Percentiles rank a stretch among this genome's conserved stretches.
These are phyloP conservation scores for Leptarthrus brevirostris DNA, from an alignment of 2,888 invertebrate species.

Conservation along the genomic window DNA sequence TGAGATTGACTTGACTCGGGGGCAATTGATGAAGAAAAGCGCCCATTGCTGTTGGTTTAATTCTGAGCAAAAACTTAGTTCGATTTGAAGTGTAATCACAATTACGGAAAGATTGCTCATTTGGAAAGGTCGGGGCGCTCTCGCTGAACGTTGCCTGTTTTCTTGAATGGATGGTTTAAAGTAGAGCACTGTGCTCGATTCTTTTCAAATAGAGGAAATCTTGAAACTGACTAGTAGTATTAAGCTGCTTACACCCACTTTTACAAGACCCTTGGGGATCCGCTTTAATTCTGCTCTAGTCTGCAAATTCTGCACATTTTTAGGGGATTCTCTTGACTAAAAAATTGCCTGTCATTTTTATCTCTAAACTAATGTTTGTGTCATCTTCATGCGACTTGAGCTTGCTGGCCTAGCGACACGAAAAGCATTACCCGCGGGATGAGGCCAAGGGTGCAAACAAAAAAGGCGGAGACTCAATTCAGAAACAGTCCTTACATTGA, in stretches of 20 bases:
- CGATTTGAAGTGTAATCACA: not conserved
- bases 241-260: constrained; percentile 41
- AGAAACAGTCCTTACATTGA: constrained; percentile 53
- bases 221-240: constrained; percentile 17
- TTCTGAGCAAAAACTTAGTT: not conserved
- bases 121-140: not conserved
- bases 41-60: not conserved
- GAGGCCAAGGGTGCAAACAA: constrained; percentile 26
- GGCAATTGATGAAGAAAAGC: not conserved
- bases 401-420: constrained; percentile 44
- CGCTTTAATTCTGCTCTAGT: not conserved
- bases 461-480: constrained; percentile 55
- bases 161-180: not conserved
- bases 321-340: constrained; percentile 8
- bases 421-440: not conserved
- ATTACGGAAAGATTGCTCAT: not conserved
- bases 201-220: not conserved
- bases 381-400: constrained; percentile 54
- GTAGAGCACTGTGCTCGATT: not conserved
- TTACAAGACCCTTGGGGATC: constrained; percentile 14
- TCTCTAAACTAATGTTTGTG: constrained; percentile 55
- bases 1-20: constrained; percentile 14
- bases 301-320: constrained; percentile 38
- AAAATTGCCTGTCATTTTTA: constrained; percentile 55
- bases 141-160: not conserved